phyloP scores from a whole-genome alignment of 2,888 invertebrate species.

The Copidosoma aretas region DNA sequence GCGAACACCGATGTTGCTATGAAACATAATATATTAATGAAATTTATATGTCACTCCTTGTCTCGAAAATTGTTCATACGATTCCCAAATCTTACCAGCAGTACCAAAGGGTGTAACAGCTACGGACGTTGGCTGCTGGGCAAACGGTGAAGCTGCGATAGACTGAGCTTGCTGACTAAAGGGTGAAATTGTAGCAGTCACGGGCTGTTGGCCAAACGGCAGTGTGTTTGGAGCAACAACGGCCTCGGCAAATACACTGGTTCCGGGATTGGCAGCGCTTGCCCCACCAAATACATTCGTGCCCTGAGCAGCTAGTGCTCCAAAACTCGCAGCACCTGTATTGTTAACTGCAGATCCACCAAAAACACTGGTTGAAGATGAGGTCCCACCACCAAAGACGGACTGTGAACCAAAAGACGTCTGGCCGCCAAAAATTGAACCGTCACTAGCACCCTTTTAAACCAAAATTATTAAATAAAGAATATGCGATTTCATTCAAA shows the following conservation, averaged over 20 bases:
- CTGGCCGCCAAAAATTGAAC: constrained; percentile 34
- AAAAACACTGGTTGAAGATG: constrained; percentile 40
- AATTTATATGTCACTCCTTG: background rate
- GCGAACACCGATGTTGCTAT: background rate
- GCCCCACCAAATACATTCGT: constrained; percentile 29
- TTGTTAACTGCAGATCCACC: constrained; percentile 34
- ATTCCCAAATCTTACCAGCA: constrained; percentile 14
- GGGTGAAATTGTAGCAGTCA: too few relatives aligned
- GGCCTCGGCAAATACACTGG: constrained; percentile 32
- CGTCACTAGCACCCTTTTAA: constrained; percentile 1
- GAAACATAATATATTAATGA: background rate
- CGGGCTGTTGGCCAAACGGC: constrained; percentile 23
- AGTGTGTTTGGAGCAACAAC: constrained; percentile 27
- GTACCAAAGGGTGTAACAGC: constrained; percentile 6
- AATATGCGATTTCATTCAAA: too few relatives aligned
- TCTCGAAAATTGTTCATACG: too few relatives aligned
- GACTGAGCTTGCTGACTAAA: background rate
- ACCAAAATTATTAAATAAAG: constrained; percentile 2
- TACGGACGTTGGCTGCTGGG: background rate
- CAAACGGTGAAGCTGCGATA: constrained; percentile 23
- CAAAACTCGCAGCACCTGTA: constrained; percentile 43
- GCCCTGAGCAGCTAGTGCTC: constrained; percentile 36
- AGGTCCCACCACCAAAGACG: constrained; percentile 33
- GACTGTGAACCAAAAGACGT: constrained; percentile 36
- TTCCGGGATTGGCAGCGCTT: constrained; percentile 8